Evolutionary conservation across 1,140 invertebrate species (phyloP).

Genomic region (Sycobia sp.): DNA sequence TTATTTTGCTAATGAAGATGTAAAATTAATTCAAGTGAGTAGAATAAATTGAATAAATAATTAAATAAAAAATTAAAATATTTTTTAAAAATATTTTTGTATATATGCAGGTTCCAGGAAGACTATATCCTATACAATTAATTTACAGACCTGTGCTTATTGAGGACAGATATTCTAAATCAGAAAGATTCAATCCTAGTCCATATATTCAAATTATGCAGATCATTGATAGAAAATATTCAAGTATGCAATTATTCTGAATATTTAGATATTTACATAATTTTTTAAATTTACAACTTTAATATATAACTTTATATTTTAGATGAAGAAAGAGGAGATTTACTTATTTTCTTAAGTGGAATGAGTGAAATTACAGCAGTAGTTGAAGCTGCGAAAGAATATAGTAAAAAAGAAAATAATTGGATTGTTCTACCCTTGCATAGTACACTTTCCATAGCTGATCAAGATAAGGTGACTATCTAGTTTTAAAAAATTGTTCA

Average conservation of each 20-base stretch:
- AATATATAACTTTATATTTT: constrained; percentile 48
- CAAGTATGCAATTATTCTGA: constrained; percentile 60
- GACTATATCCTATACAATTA: constrained; percentile 90
- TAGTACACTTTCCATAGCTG: constrained; percentile 87
- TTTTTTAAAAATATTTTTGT: background rate
- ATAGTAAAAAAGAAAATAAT: constrained; percentile 76
- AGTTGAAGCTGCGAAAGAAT: constrained; percentile 85
- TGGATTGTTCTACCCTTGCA: constrained; percentile 98
- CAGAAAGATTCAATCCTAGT: constrained; percentile 82
- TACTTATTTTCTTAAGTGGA: constrained; percentile 96
- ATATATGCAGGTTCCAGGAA: constrained; percentile 80
- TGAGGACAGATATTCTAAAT: constrained; percentile 72
- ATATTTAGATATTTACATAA: background rate
- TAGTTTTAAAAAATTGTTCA: too few species aligned
- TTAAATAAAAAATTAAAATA: constrained; percentile 11
- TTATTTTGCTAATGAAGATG: constrained; percentile 85
- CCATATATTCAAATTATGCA: constrained; percentile 93
- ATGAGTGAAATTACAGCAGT: constrained; percentile 93
- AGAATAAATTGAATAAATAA: too few species aligned
- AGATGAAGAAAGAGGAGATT: constrained; percentile 88
- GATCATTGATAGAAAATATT: constrained; percentile 88
- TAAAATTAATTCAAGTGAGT: constrained; percentile 78
- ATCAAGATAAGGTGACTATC: constrained; percentile 99
- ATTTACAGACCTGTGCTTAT: constrained; percentile 82
- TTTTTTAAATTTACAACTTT: constrained; percentile 5